These are phyloP conservation scores for Anthonomus grandis DNA, from an alignment of 1,140 invertebrate species.

Conservation along the genomic window DNA sequence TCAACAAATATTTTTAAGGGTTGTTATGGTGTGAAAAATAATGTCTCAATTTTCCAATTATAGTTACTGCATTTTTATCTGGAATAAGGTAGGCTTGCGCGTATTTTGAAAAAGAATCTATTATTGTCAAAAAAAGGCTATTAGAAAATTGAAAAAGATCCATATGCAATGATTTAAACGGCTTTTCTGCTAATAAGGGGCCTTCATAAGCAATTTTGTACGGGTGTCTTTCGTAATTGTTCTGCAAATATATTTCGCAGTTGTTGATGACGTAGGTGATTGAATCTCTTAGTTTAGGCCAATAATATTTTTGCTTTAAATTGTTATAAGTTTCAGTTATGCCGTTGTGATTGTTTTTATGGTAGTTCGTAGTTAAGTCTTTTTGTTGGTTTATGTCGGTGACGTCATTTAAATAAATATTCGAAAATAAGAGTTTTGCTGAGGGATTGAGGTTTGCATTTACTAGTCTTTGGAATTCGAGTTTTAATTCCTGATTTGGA, in stretches of 20 bases:
- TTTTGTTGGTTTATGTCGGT: too few species aligned
- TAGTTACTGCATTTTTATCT: slow-evolving; percentile 11
- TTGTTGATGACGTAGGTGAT: too few species aligned
- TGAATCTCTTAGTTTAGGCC: too few species aligned
- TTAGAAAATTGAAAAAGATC: slow-evolving; percentile 33
- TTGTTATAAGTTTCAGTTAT: too few species aligned
- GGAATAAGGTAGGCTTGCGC: slow-evolving; percentile 12
- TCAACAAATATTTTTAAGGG: slow-evolving; percentile 25
- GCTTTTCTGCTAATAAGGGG: too few species aligned
- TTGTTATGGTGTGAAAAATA: slow-evolving; percentile 10
- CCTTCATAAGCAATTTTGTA: too few species aligned
- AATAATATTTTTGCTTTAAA: too few species aligned
- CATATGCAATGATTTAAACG: slow-evolving; percentile 37
- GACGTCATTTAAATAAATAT: slow-evolving; percentile 28
- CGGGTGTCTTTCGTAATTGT: too few species aligned
- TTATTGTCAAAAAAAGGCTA: slow-evolving; percentile 32
- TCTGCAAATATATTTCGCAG: too few species aligned
- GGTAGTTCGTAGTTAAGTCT: too few species aligned
- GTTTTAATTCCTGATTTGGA: slow-evolving; percentile 5
- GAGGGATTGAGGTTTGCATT: neutral
- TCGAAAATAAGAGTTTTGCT: neutral
- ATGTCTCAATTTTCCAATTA: slow-evolving; percentile 6
- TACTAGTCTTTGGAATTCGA: slow-evolving; percentile 14
- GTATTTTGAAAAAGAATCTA: slow-evolving; percentile 33
- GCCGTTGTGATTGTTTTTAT: too few species aligned